phyloP scores from a whole-genome alignment of 2,797 vertebrate species.

The Kryptopterus vitreolus region DNA sequence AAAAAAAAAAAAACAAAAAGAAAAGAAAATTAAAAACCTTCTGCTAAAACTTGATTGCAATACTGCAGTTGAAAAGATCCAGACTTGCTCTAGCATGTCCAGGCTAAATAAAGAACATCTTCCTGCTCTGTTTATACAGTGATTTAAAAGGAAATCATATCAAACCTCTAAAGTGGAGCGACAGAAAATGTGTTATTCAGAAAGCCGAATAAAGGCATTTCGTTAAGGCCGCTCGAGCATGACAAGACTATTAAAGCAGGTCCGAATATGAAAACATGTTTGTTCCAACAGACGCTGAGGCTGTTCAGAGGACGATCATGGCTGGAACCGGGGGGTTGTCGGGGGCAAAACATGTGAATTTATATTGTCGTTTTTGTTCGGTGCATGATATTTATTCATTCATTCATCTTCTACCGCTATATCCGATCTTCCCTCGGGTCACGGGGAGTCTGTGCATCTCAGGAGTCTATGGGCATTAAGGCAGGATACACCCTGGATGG shows the following conservation, averaged over 20 bases:
- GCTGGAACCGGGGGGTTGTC: too few species aligned
- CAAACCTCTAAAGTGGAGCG: constrained; percentile 26
- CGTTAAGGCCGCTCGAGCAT: constrained; percentile 44
- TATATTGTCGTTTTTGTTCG: too few species aligned
- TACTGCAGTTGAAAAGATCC: constrained; percentile 25
- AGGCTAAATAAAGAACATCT: constrained; percentile 34
- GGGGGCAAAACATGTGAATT: constrained; percentile 58
- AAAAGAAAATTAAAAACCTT: constrained; percentile 21
- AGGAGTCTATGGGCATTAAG: too few species aligned
- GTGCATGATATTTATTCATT: too few species aligned
- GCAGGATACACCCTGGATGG: too few species aligned
- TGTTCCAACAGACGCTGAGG: constrained; percentile 49
- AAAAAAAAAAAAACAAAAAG: too few species aligned
- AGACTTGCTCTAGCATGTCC: constrained; percentile 30
- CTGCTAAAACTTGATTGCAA: constrained; percentile 2
- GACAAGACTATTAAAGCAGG: constrained; percentile 45
- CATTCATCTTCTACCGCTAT: too few species aligned
- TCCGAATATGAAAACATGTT: constrained; percentile 52
- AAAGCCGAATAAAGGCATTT: constrained; percentile 34
- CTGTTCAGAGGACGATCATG: too few species aligned
- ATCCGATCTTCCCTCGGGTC: too few species aligned
- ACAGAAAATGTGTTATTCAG: constrained; percentile 35
- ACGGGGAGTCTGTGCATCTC: too few species aligned
- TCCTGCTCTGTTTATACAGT: constrained; percentile 20
- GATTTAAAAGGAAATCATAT: neutral